Base-by-base conservation (phyloP, 2,888 invertebrate species). In the Drosophila prostipennis region DNA sequence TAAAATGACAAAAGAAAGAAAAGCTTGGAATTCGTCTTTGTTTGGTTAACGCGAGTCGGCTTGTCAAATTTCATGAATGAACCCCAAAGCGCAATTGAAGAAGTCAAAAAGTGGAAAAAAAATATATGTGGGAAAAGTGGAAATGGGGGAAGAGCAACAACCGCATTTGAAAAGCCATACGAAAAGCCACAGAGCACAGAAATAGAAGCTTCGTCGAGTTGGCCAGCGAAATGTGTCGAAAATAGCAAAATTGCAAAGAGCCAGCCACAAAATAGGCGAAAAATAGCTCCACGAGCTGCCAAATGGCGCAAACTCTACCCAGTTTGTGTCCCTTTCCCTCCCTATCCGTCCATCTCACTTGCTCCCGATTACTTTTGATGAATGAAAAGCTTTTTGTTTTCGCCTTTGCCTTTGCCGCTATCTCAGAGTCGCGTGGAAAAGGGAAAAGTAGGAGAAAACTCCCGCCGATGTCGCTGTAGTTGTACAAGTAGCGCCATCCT, bases 371-470 rank as follows among this genome's bases (percentile, higher is more conserved):
- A 68, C 59, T 83, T 86, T 89, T 89, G 81, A 90, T 89, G 89
- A 89, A 89, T 89, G 89, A 89, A 89, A 89, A 89, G 89, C 89
- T 89, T 79, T 83, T 73, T 77, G 73, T 77, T 72, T 74, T 29
- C 29, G 29, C 29, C 29, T 29, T 2, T 37, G 64, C 56, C 59
- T 55, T 48, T 71, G 72, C 67, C 77, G 79, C 70, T 77, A 72
- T 67, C 73, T 73, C 59, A 48, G 51, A 42, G 23, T 46, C 57
- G 52, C 57, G 51, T 45, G 46, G 56, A 65, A 58, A 54, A 40
- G 3, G 39, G 40, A 10, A 7, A 29, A 19, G 19, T 16, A 23
- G 1, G 23, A 49, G 14, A 43, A 42, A 54, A 45, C 37, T 16
- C n/a, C 64, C 55, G 14, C 60, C 37, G 14, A 43, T 7, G 23